These are phyloP conservation scores for Lipophrys pholis DNA, from an alignment of 2,113 vertebrate species.

Conservation along the genomic window DNA sequence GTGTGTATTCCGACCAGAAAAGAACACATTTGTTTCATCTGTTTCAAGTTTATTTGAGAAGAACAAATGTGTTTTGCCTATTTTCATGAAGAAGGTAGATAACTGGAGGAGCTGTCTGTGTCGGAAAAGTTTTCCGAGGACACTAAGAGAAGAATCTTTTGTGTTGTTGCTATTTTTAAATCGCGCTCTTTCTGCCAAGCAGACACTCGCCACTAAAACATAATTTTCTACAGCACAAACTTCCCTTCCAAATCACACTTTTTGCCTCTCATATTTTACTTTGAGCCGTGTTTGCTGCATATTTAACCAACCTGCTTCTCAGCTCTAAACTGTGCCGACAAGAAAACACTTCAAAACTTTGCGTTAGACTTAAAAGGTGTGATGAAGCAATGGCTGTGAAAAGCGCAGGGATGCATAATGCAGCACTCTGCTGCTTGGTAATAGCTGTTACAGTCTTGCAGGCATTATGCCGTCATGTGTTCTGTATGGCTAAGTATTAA, in stretches of 20 bases:
- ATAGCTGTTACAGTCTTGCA: constrained; percentile 20
- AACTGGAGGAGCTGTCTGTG: neutral
- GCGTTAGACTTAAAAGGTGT: neutral
- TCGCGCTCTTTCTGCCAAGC: neutral
- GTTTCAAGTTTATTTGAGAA: neutral
- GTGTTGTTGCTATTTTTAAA: neutral
- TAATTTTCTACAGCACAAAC: neutral
- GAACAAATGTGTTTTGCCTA: neutral
- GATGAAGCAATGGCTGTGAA: neutral
- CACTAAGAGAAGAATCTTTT: neutral
- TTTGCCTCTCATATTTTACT: neutral
- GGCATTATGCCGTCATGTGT: constrained; percentile 71
- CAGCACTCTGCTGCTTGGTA: neutral
- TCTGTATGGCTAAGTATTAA: constrained; percentile 58
- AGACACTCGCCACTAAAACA: neutral
- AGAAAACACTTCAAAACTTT: neutral
- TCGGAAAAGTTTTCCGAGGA: neutral
- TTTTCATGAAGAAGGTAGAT: neutral
- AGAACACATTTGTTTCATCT: neutral
- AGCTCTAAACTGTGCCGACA: neutral
- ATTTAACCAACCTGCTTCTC: neutral
- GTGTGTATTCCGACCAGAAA: neutral
- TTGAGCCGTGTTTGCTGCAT: neutral
- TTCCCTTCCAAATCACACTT: neutral
- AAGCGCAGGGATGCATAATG: neutral